phyloP scores from a whole-genome alignment of 2,888 invertebrate species.

The Cantharis rustica region DNA sequence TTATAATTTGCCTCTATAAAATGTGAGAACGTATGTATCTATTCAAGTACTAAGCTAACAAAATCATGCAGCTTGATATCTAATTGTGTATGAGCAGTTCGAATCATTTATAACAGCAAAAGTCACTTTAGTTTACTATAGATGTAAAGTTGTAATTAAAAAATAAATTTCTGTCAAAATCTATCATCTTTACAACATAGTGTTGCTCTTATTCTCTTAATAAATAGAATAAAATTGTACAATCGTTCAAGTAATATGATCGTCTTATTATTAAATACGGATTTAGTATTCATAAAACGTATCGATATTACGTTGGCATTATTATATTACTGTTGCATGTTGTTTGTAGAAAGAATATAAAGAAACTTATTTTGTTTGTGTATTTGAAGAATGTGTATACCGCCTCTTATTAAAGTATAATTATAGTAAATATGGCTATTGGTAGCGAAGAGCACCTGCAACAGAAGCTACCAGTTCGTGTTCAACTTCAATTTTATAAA shows the following conservation, averaged over 20 bases:
- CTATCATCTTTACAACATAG: background rate
- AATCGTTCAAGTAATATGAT: background rate
- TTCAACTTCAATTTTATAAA: slow-evolving; percentile 41
- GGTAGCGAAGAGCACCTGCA: slow-evolving; percentile 48
- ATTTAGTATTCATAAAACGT: background rate
- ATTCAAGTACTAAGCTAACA: background rate
- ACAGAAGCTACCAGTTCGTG: slow-evolving; percentile 43
- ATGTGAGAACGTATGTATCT: background rate
- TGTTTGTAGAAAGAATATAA: slow-evolving; percentile 18
- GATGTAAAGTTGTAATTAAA: background rate
- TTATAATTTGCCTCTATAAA: background rate
- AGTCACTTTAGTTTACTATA: slow-evolving; percentile 6
- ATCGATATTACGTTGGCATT: background rate
- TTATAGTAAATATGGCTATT: slow-evolving; percentile 51
- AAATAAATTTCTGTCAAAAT: background rate
- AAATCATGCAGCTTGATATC: slow-evolving; percentile 1
- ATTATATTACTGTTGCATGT: slow-evolving; percentile 18
- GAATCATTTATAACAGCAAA: slow-evolving; percentile 1
- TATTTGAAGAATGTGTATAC: slow-evolving; percentile 32
- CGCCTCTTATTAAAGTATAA: slow-evolving; percentile 50
- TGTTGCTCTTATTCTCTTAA: background rate
- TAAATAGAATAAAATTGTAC: background rate
- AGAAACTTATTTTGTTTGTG: slow-evolving; percentile 29
- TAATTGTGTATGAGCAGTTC: background rate
- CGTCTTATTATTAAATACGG: background rate